phyloP scores from a whole-genome alignment of 2,113 vertebrate genomes.

The Dinomys branickii region DNA sequence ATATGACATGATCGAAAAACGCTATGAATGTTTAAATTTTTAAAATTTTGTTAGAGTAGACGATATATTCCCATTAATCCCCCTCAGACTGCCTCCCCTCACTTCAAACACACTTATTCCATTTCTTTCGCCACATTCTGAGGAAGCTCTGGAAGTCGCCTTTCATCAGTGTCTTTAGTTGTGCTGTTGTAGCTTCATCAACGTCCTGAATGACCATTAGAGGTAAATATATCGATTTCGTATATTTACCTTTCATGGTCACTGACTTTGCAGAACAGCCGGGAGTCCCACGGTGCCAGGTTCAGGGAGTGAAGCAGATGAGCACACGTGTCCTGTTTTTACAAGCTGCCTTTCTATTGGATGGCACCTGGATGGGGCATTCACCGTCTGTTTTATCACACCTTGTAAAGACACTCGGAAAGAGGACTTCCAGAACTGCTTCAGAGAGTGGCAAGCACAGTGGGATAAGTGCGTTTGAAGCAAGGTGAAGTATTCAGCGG shows the following conservation, averaged over 20 bases:
- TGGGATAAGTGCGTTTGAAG: background rate
- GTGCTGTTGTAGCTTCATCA: background rate
- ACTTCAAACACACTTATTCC: background rate
- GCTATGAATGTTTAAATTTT: background rate
- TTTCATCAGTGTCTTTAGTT: background rate
- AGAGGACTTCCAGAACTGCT: background rate
- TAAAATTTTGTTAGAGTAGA: background rate
- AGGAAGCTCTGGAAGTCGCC: background rate
- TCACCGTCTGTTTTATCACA: background rate
- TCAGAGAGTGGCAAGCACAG: background rate
- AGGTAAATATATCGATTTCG: background rate
- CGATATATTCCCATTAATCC: background rate
- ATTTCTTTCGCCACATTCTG: background rate
- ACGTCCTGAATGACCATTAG: background rate
- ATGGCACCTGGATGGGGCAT: background rate
- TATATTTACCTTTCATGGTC: background rate
- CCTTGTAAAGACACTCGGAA: background rate
- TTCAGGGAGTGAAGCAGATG: rapidly evolving
- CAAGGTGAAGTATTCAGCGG: background rate
- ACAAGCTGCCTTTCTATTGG: background rate
- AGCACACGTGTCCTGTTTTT: rapidly evolving
- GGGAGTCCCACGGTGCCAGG: background rate
- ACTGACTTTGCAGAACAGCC: background rate
- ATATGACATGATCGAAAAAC: background rate
- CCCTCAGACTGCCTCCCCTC: background rate